These are phyloP conservation scores for Bergia puertoricense DNA, from an alignment of 92 coral and sea anemone species.

Conservation along the genomic window DNA sequence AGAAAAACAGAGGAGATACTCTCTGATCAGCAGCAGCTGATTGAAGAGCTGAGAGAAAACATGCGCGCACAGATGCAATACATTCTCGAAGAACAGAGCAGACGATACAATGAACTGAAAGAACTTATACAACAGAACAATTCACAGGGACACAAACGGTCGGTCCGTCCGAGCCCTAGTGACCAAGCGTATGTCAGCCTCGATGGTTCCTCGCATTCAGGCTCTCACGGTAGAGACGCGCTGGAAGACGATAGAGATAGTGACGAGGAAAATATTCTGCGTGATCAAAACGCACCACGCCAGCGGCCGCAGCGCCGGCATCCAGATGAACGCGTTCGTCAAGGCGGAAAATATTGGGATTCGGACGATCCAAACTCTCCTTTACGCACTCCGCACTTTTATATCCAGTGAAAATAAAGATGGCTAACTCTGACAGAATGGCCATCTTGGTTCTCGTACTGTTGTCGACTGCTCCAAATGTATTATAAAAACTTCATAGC, in stretches of 20 bases:
- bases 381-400: slow-evolving; percentile 72
- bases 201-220: slow-evolving; percentile 58
- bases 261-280: slow-evolving; percentile 45
- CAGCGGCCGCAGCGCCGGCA: slow-evolving; percentile 44
- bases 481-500: too few species aligned
- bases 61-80: slow-evolving; percentile 73
- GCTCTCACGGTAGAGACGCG: slow-evolving; percentile 46
- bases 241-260: slow-evolving; percentile 26
- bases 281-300: slow-evolving; percentile 30
- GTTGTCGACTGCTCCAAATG: too few species aligned
- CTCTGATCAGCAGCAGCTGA: slow-evolving; percentile 64
- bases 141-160: slow-evolving; percentile 21
- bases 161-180: slow-evolving; percentile 49
- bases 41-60: slow-evolving; percentile 77
- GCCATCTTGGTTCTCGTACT: too few species aligned
- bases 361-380: slow-evolving; percentile 38
- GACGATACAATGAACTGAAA: slow-evolving; percentile 79
- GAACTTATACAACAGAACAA: slow-evolving; percentile 12
- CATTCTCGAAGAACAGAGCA: slow-evolving; percentile 75
- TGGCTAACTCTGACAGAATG: not conserved
- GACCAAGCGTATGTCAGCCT: slow-evolving; percentile 67
- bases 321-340: slow-evolving; percentile 29
- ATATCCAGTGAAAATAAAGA: slow-evolving; percentile 57
- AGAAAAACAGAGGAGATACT: slow-evolving; percentile 69
- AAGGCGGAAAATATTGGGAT: slow-evolving; percentile 43